phyloP scores from a whole-genome alignment of 2,797 vertebrate species.

The Liasis olivaceus region DNA sequence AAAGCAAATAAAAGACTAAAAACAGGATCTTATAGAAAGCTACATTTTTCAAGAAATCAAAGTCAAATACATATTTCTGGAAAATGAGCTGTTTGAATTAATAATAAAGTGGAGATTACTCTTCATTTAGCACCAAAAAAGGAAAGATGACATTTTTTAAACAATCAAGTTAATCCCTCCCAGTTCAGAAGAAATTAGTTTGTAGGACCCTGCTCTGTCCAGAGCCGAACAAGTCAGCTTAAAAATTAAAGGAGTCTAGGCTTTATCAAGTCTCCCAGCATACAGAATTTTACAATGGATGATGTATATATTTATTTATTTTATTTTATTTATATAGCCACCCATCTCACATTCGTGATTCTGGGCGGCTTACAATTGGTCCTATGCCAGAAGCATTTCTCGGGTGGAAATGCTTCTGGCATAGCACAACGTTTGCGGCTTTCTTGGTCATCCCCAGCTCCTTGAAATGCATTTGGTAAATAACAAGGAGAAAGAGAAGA shows the following conservation, averaged over 20 bases:
- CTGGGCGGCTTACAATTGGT: background rate
- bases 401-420: background rate
- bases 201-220: background rate
- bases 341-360: background rate
- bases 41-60: background rate
- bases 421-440: background rate
- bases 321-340: background rate
- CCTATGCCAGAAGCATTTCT: background rate
- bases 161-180: background rate
- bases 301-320: background rate
- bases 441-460: background rate
- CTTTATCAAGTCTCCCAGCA: background rate
- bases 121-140: background rate
- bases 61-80: background rate
- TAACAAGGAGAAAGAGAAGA: background rate
- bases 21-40: background rate
- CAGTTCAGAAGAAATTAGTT: background rate
- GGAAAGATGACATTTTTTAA: background rate
- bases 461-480: background rate
- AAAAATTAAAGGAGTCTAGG: background rate
- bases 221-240: background rate
- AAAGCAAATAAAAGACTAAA: background rate
- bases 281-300: background rate
- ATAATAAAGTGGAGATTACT: background rate
- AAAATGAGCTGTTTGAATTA: background rate